Evolutionary conservation across 2,888 invertebrate genomes (phyloP), one percentile per base, ranked within the genome.

Genomic region (Zygothrica quintamaculata): DNA sequence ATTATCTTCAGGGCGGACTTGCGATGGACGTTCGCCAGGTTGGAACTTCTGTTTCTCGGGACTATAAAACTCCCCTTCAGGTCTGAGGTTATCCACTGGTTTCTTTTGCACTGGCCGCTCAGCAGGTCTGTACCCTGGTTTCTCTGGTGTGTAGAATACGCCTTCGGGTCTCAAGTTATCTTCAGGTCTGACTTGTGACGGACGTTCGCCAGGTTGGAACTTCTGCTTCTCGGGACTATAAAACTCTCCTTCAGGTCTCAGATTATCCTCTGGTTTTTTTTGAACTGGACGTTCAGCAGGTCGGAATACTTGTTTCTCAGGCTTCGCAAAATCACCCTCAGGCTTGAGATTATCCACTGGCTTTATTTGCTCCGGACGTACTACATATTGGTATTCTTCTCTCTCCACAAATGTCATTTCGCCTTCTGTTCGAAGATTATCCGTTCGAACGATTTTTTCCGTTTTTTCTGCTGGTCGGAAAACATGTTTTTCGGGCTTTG

Each of bases 31-130:
- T 36, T 92, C 92, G 0, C 80, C 90, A 0, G 93, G 92, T n/a
- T 85, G 87, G 81, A 90, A 93, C 15, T 89, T 75, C 0, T 91
- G 90, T 39, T 90, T 90, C 37, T 89, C 90, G 0, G 92, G 93
- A 8, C 90, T 79, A 67, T 93, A 92, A 77, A 93, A 93, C 0
- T 93, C 92, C 0, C 93, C 93, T 88, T 93, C 93, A 0, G 92
- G 91, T 57, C 88, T 90, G 0, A 93, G 76, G 70, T 93, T 93
- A 68, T 93, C 93, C 39, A 85, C 89, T 0, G 92, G 93, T 65
- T 89, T 90, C 3, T 92, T 90, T 52, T 92, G 92, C 2, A 89
- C 86, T 58, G 89, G 89, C 1, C 84, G 65, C 77, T 94, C 93
- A 42, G 0, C 79, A 71, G 91, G 16, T 89, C 64, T 72, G 13